Evolutionary conservation across 2,797 vertebrate genomes (phyloP).

Genomic region (Betta splendens): DNA sequence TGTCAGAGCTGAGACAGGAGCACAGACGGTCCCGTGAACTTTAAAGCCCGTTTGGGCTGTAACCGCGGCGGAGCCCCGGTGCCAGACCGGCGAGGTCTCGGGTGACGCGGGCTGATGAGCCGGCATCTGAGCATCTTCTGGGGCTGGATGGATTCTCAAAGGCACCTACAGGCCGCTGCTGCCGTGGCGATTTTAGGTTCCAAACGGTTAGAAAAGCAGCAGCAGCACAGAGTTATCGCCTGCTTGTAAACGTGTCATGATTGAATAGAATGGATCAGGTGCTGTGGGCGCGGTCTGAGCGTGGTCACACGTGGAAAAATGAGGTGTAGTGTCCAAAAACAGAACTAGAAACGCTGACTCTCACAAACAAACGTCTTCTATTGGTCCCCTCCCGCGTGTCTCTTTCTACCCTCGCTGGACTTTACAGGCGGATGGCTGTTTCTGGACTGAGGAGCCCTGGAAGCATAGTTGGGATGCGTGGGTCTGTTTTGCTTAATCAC

Average conservation of each 20-base stretch:
- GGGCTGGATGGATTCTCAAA: slow-evolving; percentile 42
- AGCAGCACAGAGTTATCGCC: slow-evolving; percentile 44
- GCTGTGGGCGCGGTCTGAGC: slow-evolving; percentile 4
- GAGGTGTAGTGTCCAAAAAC: slow-evolving; percentile 30
- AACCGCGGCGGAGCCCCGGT: slow-evolving; percentile 58
- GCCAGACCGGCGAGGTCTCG: slow-evolving; percentile 53
- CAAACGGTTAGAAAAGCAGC: slow-evolving; percentile 32
- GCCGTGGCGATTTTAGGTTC: slow-evolving; percentile 3
- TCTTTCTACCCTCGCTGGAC: slow-evolving; percentile 12
- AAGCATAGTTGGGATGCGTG: slow-evolving; percentile 27
- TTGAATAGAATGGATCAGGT: slow-evolving; percentile 31
- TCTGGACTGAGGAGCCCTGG: slow-evolving; percentile 53
- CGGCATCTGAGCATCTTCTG: slow-evolving; percentile 45
- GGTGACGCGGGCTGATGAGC: slow-evolving; percentile 34
- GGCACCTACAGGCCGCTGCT: slow-evolving; percentile 40
- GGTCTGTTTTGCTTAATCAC: slow-evolving; percentile 28
- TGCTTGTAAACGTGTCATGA: slow-evolving; percentile 61
- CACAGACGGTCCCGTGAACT: slow-evolving; percentile 51
- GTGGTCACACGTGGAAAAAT: slow-evolving; percentile 35
- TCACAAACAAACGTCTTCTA: slow-evolving; percentile 38
- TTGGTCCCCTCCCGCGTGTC: slow-evolving; percentile 71
- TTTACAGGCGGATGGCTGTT: no score
- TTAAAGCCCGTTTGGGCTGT: slow-evolving; percentile 54
- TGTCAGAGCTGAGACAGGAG: slow-evolving; percentile 61
- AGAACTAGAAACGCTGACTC: background rate